These are phyloP conservation scores for Brachypterus glaber DNA, from an alignment of 2,888 invertebrate genomes.

Conservation along the genomic window DNA sequence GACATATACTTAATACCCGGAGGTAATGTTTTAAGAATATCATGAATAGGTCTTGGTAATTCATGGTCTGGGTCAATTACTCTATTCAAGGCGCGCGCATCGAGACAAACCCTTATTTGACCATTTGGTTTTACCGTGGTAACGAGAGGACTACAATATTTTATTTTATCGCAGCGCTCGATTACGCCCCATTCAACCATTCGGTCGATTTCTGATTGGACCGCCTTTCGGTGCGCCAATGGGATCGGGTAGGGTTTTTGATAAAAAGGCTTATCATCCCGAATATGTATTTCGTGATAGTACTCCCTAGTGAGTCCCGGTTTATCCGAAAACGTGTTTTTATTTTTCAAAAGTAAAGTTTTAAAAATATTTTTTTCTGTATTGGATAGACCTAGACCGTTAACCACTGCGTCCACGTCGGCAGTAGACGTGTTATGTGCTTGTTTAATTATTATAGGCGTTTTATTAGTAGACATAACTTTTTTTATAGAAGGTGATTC, in stretches of 20 bases:
- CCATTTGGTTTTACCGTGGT: slow-evolving; percentile 10
- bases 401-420: no score
- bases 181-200: slow-evolving; percentile 12
- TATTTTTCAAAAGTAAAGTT: no score
- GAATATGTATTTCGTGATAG: slow-evolving; percentile 6
- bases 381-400: no score
- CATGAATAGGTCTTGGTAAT: slow-evolving; percentile 12
- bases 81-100: slow-evolving; percentile 10
- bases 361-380: no score
- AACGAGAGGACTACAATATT: no score
- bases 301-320: slow-evolving; percentile 8
- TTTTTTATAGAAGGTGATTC: no score
- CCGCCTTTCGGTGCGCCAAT: slow-evolving; percentile 9
- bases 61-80: slow-evolving; percentile 13
- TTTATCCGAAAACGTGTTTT: slow-evolving; percentile 9
- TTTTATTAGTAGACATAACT: no score
- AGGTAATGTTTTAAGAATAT: slow-evolving; percentile 18
- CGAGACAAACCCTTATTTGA: slow-evolving; percentile 10
- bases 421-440: no score
- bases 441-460: no score
- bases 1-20: slow-evolving; percentile 17
- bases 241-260: slow-evolving; percentile 10
- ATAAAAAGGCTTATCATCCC: slow-evolving; percentile 4
- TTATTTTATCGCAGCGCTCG: no score
- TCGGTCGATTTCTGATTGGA: neutral